phyloP scores from a whole-genome alignment of 2,113 vertebrate genomes.

The Otus sunia region DNA sequence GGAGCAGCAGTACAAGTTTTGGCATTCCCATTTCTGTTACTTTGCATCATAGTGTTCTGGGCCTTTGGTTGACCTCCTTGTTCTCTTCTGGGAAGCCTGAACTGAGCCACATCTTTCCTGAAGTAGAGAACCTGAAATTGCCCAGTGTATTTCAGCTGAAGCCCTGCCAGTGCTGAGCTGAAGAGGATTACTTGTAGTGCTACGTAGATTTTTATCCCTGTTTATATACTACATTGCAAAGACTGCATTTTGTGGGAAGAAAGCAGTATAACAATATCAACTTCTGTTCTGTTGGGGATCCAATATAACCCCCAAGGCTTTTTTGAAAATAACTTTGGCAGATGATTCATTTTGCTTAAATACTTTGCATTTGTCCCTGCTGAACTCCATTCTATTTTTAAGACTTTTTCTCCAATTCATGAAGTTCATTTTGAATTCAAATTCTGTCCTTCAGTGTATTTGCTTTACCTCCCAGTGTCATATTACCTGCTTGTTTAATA shows the following conservation, averaged over 20 bases:
- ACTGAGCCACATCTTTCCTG: background rate
- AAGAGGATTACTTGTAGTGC: background rate
- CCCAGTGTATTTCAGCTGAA: background rate
- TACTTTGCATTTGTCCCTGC: background rate
- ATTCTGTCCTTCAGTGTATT: background rate
- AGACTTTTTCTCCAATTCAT: background rate
- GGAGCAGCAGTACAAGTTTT: background rate
- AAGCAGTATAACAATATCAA: background rate
- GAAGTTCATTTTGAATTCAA: background rate
- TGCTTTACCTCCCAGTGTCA: background rate
- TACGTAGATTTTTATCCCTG: background rate
- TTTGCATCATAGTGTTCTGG: background rate
- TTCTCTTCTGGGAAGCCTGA: background rate
- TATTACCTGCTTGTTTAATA: background rate
- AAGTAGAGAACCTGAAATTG: background rate
- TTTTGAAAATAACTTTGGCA: background rate
- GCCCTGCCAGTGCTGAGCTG: background rate
- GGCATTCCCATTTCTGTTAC: background rate
- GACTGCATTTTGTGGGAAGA: background rate
- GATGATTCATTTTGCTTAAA: conserved; percentile 1
- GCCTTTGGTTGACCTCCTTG: background rate
- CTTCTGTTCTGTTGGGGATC: background rate
- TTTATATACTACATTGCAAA: fast-evolving
- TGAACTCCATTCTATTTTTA: background rate
- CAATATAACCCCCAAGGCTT: background rate